Percentiles rank a stretch among this genome's conserved stretches.
phyloP scores from a whole-genome alignment of 2,888 invertebrate genomes.

The Zootermopsis nevadensis region DNA sequence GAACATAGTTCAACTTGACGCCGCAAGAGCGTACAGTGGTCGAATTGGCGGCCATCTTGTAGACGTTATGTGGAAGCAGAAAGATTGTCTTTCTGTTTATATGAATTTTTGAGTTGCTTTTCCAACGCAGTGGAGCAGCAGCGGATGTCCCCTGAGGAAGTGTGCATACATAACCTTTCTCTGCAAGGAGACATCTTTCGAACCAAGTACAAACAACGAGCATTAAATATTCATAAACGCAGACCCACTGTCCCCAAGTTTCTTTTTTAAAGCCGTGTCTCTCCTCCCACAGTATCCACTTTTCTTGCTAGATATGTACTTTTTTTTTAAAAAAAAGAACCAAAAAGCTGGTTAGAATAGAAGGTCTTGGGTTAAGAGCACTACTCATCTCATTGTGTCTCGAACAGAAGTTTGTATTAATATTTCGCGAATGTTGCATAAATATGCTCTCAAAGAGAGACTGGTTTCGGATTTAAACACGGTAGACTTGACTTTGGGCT shows the following conservation, averaged over 20 bases:
- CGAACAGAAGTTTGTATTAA: constrained; percentile 41
- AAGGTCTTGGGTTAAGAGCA: constrained; percentile 48
- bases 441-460: background rate
- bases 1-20: constrained; percentile 38
- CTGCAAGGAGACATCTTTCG: constrained; percentile 50
- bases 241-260: constrained; percentile 37
- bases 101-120: constrained; percentile 44
- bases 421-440: constrained; percentile 29
- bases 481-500: too few species aligned
- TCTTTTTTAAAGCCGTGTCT: constrained; percentile 25
- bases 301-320: constrained; percentile 31
- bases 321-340: constrained; percentile 10
- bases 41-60: constrained; percentile 37
- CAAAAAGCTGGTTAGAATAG: constrained; percentile 29
- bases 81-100: constrained; percentile 33
- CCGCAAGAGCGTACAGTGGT: constrained; percentile 46
- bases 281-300: constrained; percentile 26
- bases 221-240: constrained; percentile 50
- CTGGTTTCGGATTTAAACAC: background rate
- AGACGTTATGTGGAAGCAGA: constrained; percentile 17
- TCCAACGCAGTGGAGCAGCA: constrained; percentile 30
- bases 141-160: constrained; percentile 36
- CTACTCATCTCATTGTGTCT: constrained; percentile 51
- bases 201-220: constrained; percentile 50
- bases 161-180: constrained; percentile 39